These are phyloP conservation scores for Ciconia maguari DNA, from an alignment of 2,113 vertebrate species.

Conservation along the genomic window DNA sequence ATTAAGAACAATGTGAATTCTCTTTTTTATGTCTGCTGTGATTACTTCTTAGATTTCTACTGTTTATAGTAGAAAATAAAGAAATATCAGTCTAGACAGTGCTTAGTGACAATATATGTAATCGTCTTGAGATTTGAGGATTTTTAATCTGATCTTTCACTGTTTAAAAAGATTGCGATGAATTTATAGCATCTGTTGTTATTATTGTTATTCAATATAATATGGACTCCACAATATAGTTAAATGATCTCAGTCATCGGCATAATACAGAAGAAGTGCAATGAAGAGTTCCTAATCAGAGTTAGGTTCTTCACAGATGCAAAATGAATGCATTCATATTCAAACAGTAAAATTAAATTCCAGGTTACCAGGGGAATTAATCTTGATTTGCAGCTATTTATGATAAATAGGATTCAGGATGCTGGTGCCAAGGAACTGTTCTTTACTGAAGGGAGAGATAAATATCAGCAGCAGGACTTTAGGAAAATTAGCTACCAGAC, in stretches of 20 bases:
- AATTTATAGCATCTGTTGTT: background rate
- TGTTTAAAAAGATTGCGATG: background rate
- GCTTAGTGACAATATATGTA: background rate
- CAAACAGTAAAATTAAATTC: conserved; percentile 37
- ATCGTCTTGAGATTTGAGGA: background rate
- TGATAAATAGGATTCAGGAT: conserved; percentile 15
- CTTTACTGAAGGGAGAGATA: background rate
- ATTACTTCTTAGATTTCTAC: background rate
- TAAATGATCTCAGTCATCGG: background rate
- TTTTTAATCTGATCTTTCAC: background rate
- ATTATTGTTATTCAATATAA: background rate
- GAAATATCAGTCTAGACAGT: background rate
- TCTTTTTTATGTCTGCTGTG: background rate
- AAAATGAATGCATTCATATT: conserved; percentile 11
- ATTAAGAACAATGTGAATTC: background rate
- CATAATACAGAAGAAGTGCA: background rate
- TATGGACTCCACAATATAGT: background rate
- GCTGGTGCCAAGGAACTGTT: background rate
- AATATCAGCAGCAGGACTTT: background rate
- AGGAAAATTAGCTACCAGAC: conserved; percentile 3
- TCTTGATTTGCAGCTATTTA: conserved; percentile 52
- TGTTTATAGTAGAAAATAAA: background rate
- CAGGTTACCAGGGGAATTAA: conserved; percentile 38
- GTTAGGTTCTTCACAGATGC: background rate
- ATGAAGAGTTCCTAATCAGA: background rate